Evolutionary conservation across 2,888 invertebrate species (phyloP), one percentile per base, ranked within the genome.

Genomic region (Cryptocephalus moraei): DNA sequence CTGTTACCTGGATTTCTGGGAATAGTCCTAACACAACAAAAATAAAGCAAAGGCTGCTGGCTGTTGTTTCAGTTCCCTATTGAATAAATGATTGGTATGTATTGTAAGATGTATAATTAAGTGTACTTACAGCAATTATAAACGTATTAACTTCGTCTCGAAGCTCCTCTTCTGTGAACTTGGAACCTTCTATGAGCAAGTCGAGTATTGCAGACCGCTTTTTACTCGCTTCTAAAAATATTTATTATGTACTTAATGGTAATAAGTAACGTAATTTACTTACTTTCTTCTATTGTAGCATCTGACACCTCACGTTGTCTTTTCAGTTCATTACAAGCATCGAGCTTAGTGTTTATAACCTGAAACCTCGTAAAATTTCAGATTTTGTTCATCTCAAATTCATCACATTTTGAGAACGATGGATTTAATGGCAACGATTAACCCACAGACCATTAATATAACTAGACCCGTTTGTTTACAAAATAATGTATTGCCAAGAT

Each of bases 141-240:
- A 80, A 64, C 0, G 77, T 77, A 39, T 77, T 62, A 1, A 77
- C 70, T 63, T 80, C 79, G 9, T 53, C 53, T 12, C 9, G 34
- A 0, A 54, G 42, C 34, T 54, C 54, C 12, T 43, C 33, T 33
- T 50, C 46, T 0, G 51, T 50, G 13, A 54, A 51, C 8, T 48
- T 40, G 8, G 43, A 36, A 43, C 45, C 51, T 41, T 51, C 46
- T 31, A 47, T 12, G 14, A 51, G 44, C 2, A 54, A 42, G 40
- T 54, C 54, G 39, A 54, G 39, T 43, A 54, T 48, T 10, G 54
- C 47, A 8, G 33, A 6, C 11, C 12, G 33, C n/a, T 39, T 47
- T n/a, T 32, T 36, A 46, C n/a, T 36, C 12, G n/a, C 2, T 11
- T 36, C 36, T 36, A 6, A 36, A 36, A 36, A 11, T 22, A 6